Evolutionary conservation across 2,888 invertebrate genomes (phyloP), one percentile per base, ranked within the genome.

Genomic region (Sycophila texana): DNA sequence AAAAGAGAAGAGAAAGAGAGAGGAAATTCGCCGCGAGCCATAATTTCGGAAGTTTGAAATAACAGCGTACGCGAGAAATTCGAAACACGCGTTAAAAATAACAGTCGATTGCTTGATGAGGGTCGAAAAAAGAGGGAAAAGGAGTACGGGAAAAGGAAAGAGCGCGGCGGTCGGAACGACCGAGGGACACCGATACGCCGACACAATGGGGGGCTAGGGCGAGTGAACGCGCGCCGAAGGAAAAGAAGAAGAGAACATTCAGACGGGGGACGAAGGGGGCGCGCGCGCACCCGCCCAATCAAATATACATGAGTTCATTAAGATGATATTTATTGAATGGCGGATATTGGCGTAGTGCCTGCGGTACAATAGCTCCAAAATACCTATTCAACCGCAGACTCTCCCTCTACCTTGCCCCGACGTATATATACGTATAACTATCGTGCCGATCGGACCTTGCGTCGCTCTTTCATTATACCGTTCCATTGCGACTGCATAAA

Each of bases 281-380:
- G 60, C 65, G 57, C 55, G 61, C 60, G 74, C 18, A 53, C 83
- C 83, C 83, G 58, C 22, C 86, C 86, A 86, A 86, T 86, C 86
- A 86, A 86, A 86, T 86, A 86, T 86, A 86, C 86, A 86, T 86
- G 86, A 86, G 86, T 86, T 86, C 86, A 85, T 86, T 86, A 86
- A 86, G 86, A 86, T 85, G 86, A 86, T 86, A 86, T 86, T 86
- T 86, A 86, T 86, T 85, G 86, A 86, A 86, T 86, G 84, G 84
- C 85, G 85, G 86, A 86, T 86, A 86, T 86, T 86, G 86, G 86
- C 85, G 84, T 85, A 86, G 85, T 85, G 85, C 86, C 86, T 84
- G 81, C 82, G 82, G 82, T 84, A 86, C 86, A 86, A 86, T 85
- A 86, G 86, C 83, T 81, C 85, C 85, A 84, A 86, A 86, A 86